phyloP scores from a whole-genome alignment of 2,888 invertebrate species.

The Chelonus formosanus region DNA sequence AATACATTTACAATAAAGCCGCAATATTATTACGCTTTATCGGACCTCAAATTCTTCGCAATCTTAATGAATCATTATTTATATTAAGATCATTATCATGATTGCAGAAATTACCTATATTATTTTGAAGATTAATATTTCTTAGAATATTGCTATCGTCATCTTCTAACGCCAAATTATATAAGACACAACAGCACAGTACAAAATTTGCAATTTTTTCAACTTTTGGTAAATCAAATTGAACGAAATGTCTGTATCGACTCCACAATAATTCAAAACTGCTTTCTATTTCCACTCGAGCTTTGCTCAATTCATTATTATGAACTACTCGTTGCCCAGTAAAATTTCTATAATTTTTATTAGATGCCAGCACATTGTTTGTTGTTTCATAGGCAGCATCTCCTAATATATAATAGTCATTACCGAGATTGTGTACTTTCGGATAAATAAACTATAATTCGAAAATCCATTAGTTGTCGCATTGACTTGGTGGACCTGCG shows the following conservation, averaged over 20 bases:
- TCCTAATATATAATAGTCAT: constrained; percentile 20
- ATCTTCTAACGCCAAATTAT: not conserved
- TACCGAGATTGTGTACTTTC: constrained; percentile 3
- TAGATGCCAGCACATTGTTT: constrained; percentile 33
- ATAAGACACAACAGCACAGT: constrained; percentile 18
- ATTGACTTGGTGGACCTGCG: constrained; percentile 30
- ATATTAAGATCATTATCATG: too few relatives aligned
- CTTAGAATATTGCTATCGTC: too few relatives aligned
- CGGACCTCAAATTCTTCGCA: too few relatives aligned
- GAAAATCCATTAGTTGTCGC: constrained; percentile 29
- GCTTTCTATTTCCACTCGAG: constrained; percentile 36
- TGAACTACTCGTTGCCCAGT: constrained; percentile 23
- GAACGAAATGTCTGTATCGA: constrained; percentile 22
- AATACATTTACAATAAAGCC: too few relatives aligned
- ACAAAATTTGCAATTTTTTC: constrained; percentile 27
- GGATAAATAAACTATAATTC: constrained; percentile 25
- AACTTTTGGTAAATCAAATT: constrained; percentile 4
- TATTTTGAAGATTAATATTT: too few relatives aligned
- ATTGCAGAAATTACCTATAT: too few relatives aligned
- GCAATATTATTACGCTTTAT: too few relatives aligned
- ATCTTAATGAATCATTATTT: too few relatives aligned
- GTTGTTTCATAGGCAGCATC: constrained; percentile 30
- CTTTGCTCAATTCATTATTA: constrained; percentile 26
- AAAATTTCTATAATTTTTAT: constrained; percentile 31
- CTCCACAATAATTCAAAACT: constrained; percentile 31